A percentile compares a stretch with the other conserved stretches of the same genome.
These are phyloP conservation scores for Isichthys henryi DNA, from an alignment of 2,113 vertebrate genomes.

Conservation along the genomic window DNA sequence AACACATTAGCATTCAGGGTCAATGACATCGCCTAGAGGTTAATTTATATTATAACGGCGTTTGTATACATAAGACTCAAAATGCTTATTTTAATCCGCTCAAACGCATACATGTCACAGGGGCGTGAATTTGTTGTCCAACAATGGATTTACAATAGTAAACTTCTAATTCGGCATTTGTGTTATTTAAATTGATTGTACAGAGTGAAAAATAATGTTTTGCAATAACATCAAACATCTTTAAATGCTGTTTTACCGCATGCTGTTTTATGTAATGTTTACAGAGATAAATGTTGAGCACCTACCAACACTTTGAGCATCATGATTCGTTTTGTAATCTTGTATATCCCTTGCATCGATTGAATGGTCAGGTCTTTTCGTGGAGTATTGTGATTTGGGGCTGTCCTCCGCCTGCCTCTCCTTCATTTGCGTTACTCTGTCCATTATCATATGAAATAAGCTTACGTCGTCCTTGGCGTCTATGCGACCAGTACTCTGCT, in stretches of 20 bases:
- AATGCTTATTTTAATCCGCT: not conserved
- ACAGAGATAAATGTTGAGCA: slow-evolving; percentile 8
- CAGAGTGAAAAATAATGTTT: not conserved
- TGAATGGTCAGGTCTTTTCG: slow-evolving; percentile 48
- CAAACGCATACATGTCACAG: not conserved
- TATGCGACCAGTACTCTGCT: slow-evolving; percentile 50
- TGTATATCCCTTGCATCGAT: slow-evolving; percentile 51
- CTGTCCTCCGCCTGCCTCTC: slow-evolving; percentile 51
- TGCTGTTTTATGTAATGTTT: not conserved
- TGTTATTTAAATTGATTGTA: not conserved
- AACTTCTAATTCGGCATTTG: not conserved
- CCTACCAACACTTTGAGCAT: slow-evolving; percentile 75
- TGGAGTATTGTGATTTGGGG: slow-evolving; percentile 46
- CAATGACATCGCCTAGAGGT: not conserved
- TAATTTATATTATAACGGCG: not conserved
- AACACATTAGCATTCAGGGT: not conserved
- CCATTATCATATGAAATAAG: slow-evolving; percentile 66
- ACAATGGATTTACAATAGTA: not conserved
- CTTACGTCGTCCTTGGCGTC: slow-evolving; percentile 52
- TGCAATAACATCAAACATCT: not conserved
- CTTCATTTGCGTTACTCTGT: slow-evolving; percentile 62
- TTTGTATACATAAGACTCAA: not conserved
- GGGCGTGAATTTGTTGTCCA: not conserved
- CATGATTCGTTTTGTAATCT: slow-evolving; percentile 54
- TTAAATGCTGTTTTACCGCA: not conserved